Evolutionary conservation across 2,888 invertebrate species (phyloP), one percentile per base, ranked within the genome.

Genomic region (Drosophila nigricruria): DNA sequence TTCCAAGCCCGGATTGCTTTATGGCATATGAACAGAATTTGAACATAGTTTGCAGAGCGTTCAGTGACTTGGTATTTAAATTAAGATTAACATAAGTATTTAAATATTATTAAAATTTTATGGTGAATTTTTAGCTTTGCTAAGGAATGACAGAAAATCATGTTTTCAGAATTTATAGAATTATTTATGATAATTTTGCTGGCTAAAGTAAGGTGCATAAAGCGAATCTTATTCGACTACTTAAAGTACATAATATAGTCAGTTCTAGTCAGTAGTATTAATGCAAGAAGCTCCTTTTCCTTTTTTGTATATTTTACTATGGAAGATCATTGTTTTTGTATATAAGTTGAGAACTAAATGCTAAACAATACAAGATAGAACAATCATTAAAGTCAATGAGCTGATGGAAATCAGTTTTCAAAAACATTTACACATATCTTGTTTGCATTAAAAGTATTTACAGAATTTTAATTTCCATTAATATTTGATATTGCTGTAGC

Each of bases 1-100:
- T 32, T 49, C 18, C 23, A 8, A 36, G 42, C 45, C 20, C 18
- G n/a, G 47, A 16, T 42, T 42, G 49, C 53, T 52, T 64, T 65
- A 65, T 57, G 25, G 45, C 25, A 16, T 27, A 34, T 30, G 3
- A 40, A 60, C n/a, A 14, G 18, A 1, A n/a, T 25, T 42, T 20
- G 12, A 52, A 10, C 14, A 16, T 30, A 14, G 27, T 18, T 47
- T 12, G 5, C 47, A 18, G 18, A n/a, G 8, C 20, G 1, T 8
- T 30, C 14, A 25, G 23, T 5, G 23, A 45, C 10, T 14, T n/a
- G 34, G 6, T 34, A 42, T 34, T 43, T 23, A n/a, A 5, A 25
- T 20, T 34, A 2, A 2, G 12, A 40, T 40, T 40, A 23, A 0
- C 36, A 59, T 45, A n/a, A 1, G 32, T 5, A 45, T 57, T 57